A percentile compares a stretch with the other conserved stretches of the same genome.
These are phyloP conservation scores for Drosophila robusta DNA, from an alignment of 2,888 invertebrate species.

Conservation along the genomic window DNA sequence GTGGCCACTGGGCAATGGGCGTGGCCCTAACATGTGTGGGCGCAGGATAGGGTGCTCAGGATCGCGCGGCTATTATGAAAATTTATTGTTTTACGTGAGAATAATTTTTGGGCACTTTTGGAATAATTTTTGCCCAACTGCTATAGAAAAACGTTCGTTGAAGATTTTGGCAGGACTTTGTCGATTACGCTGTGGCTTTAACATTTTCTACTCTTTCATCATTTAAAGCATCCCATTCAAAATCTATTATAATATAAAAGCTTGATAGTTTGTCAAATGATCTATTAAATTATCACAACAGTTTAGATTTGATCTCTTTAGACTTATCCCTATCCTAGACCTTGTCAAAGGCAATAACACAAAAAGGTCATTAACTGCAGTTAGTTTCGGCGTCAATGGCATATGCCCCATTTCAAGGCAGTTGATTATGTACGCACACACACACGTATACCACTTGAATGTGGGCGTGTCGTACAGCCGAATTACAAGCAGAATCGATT, in stretches of 20 bases:
- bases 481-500: conserved; percentile 73
- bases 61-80: conserved; percentile 55
- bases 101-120: conserved; percentile 46
- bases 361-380: conserved; percentile 53
- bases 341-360: conserved; percentile 10
- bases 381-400: conserved; percentile 8
- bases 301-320: background rate
- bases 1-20: conserved; percentile 45
- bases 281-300: too few relatives aligned
- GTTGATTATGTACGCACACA: conserved; percentile 13
- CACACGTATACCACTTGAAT: conserved; percentile 19
- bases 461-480: conserved; percentile 38
- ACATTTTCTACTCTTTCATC: too few relatives aligned
- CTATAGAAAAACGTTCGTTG: background rate
- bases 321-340: background rate
- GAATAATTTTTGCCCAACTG: conserved; percentile 13
- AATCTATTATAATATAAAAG: too few relatives aligned
- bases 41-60: conserved; percentile 4
- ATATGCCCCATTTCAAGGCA: conserved; percentile 8
- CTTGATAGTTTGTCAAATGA: background rate
- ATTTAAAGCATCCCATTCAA: too few relatives aligned
- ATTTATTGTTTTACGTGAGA: conserved; percentile 71
- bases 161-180: background rate
- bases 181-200: too few relatives aligned
- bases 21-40: conserved; percentile 35